Evolutionary conservation across 2,113 vertebrate species (phyloP), one percentile per base, ranked within the genome.

Genomic region (Penelope pileata): DNA sequence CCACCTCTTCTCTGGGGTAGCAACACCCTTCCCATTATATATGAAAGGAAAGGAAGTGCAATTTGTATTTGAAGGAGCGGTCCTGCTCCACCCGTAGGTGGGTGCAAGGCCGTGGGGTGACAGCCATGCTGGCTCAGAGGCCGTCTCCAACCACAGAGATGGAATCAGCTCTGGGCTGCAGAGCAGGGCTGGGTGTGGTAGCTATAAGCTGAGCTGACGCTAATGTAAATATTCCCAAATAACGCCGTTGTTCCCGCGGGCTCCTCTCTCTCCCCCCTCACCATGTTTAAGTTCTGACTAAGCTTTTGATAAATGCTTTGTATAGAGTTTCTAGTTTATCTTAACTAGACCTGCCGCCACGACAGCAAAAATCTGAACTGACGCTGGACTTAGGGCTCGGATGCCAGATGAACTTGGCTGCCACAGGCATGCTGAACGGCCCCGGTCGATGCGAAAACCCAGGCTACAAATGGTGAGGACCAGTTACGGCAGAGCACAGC

Each of bases 261-360:
- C 58, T 88, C 48, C 62, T 56, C 63, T 73, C 82, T 72, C 23
- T 48, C 43, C 23, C n/a, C 36, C 5, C 38, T 75, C 14, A 0
- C 77, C 22, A 2, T 53, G 70, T 91, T 88, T 96, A 70, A 89
- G 83, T 97, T 94, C 66, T 86, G 63, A 87, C 59, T 87, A 77
- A 94, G 50, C 74, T 94, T 97, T 69, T 84, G 81, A 94, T 84
- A 96, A 97, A 86, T 92, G 93, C 94, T 94, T 95, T 94, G 83
- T 73, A 38, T 54, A 64, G 79, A 77, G 75, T 83, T 96, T 67
- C 77, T 80, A 23, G 64, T 88, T 94, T 93, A 67, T 96, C 88
- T 90, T 91, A 84, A 78, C 80, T 63, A 95, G 90, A 83, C 91
- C 77, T 93, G 36, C 62, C 91, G 70, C 90, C 58, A 84, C 78